Percentiles rank a stretch among this genome's conserved stretches.
Conservation (phyloP, 92 coral and sea anemone species). For the Actinernus sp. region DNA sequence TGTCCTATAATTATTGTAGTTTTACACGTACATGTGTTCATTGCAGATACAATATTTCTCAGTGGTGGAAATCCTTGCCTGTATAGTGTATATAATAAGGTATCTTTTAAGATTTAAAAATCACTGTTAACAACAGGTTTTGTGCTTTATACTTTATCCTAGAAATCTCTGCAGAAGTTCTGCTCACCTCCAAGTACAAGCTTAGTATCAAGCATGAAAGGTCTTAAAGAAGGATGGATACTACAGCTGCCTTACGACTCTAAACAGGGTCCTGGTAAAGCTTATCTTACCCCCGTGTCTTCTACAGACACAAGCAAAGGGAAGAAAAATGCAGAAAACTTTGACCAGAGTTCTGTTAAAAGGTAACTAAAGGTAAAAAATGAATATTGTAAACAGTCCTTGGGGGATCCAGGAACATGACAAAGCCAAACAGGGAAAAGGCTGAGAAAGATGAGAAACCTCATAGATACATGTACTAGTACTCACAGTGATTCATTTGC, state of each 20-base stretch:
- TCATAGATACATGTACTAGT: no score
- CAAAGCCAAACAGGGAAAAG: no score
- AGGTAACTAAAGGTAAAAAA: no score
- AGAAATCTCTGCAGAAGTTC: conserved; percentile 83
- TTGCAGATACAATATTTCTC: no score
- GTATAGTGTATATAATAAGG: neutral
- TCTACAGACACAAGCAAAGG: conserved; percentile 22
- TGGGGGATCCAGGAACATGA: no score
- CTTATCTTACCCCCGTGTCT: conserved; percentile 45
- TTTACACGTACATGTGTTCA: no score
- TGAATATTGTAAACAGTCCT: no score
- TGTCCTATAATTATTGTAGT: no score
- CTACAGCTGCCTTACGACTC: conserved; percentile 69
- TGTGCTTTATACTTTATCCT: neutral
- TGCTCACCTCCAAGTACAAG: conserved; percentile 19
- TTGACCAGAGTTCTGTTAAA: no score
- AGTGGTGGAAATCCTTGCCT: neutral
- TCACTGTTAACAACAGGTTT: neutral
- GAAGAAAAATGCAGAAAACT: conserved; percentile 25
- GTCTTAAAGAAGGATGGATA: conserved; percentile 80
- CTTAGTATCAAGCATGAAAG: conserved; percentile 14
- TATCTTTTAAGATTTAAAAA: neutral
- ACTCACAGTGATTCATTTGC: no score
- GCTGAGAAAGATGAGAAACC: no score
- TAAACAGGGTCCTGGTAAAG: conserved; percentile 76